phyloP scores from a whole-genome alignment of 2,113 vertebrate genomes.

The Panthera uncia region DNA sequence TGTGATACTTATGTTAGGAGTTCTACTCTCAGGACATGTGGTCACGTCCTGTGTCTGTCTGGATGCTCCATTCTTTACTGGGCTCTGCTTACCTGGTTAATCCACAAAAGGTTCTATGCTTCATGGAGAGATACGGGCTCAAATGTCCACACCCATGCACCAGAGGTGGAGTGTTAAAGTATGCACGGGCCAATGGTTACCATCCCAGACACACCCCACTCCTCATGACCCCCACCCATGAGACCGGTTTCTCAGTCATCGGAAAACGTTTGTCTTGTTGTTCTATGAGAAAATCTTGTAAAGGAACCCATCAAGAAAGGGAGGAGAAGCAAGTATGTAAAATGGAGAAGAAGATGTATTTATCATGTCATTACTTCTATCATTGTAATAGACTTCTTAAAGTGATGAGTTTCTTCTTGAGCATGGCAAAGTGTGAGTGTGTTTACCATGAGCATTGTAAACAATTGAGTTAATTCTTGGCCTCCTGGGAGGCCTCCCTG shows the following conservation, averaged over 20 bases:
- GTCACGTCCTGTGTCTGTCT: neutral
- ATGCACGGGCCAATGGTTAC: neutral
- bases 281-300: neutral
- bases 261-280: neutral
- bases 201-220: no score
- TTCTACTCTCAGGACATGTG: neutral
- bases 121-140: neutral
- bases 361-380: neutral
- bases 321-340: neutral
- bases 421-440: neutral
- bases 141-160: rapidly evolving
- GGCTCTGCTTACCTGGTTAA: neutral
- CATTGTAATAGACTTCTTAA: neutral
- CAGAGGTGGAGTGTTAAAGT: neutral
- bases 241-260: neutral
- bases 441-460: neutral
- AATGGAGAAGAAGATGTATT: no score
- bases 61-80: neutral
- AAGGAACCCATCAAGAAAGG: neutral
- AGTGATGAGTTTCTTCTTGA: neutral
- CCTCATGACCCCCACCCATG: rapidly evolving
- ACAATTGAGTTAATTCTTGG: neutral
- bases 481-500: no score
- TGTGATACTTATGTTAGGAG: neutral
- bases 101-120: neutral